phyloP scores from a whole-genome alignment of 1,140 invertebrate genomes.

The Campodea augens region DNA sequence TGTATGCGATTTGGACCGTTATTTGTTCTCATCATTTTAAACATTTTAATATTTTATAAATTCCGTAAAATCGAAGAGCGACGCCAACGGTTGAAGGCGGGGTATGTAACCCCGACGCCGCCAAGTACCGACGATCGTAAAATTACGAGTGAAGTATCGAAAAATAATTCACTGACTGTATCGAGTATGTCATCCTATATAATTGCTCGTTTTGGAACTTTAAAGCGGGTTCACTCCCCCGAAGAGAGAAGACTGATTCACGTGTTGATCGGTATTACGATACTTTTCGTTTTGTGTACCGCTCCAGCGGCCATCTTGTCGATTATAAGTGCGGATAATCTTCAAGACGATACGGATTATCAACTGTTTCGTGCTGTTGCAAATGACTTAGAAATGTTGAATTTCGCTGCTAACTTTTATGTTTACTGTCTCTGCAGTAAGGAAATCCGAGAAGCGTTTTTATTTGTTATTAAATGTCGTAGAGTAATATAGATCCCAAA shows the following conservation, averaged over 20 bases:
- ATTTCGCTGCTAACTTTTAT: constrained; percentile 25
- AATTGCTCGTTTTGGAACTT: too few relatives aligned
- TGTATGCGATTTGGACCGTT: constrained; percentile 21
- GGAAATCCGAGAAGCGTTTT: constrained; percentile 23
- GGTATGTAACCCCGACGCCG: constrained; percentile 8
- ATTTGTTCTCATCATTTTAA: constrained; percentile 20
- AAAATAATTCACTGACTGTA: too few relatives aligned
- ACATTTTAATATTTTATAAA: constrained; percentile 21
- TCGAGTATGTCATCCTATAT: too few relatives aligned
- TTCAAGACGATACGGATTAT: constrained; percentile 18
- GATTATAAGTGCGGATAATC: constrained; percentile 19
- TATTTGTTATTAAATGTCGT: constrained; percentile 2
- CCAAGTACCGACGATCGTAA: too few relatives aligned
- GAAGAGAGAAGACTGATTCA: constrained; percentile 24
- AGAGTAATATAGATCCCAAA: too few relatives aligned
- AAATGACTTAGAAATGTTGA: constrained; percentile 22
- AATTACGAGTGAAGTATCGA: too few relatives aligned
- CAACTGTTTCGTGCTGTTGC: constrained; percentile 23
- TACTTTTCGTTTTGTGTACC: constrained; percentile 25
- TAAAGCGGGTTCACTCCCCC: too few relatives aligned
- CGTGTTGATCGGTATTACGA: constrained; percentile 23
- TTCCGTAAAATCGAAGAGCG: constrained; percentile 19
- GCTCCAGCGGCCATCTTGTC: constrained; percentile 24
- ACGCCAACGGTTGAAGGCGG: constrained; percentile 12
- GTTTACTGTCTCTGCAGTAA: constrained; percentile 24